Conservation (phyloP, 1,140 invertebrate genomes). For the Babylonia areolata region DNA sequence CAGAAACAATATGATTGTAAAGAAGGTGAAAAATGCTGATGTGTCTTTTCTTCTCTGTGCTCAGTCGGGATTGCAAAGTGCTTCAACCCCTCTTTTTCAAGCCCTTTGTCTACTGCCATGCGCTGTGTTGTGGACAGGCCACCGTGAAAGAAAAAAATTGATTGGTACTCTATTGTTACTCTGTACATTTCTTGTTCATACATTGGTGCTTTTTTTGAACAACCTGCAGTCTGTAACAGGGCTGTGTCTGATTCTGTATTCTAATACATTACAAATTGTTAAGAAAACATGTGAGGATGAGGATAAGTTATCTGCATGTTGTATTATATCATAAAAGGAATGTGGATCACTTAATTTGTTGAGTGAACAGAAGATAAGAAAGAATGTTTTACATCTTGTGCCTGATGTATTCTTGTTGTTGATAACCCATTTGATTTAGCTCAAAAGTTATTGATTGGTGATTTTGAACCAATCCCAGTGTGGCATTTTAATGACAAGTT, state of each 20-base stretch:
- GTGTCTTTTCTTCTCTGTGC: conserved; percentile 6
- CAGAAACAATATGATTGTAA: conserved; percentile 63
- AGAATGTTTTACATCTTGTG: neutral
- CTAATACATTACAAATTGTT: neutral
- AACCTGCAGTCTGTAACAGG: neutral
- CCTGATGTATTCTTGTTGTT: neutral
- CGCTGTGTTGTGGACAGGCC: neutral
- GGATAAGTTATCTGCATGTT: neutral
- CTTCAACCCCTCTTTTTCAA: neutral
- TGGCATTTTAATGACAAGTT: neutral
- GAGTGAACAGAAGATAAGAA: neutral
- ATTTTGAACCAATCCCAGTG: too few relatives aligned
- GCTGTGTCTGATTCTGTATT: neutral
- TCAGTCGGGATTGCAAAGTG: neutral
- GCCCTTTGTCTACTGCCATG: conserved; percentile 3
- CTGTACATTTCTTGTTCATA: neutral
- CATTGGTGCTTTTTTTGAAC: conserved; percentile 3
- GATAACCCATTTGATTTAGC: neutral
- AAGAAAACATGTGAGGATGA: neutral
- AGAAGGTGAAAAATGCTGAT: neutral
- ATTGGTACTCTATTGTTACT: neutral
- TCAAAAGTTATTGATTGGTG: too few relatives aligned
- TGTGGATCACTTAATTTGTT: neutral
- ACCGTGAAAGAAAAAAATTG: neutral
- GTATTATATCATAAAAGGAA: neutral